Conservation (phyloP, 2,888 invertebrate species). For the Hoplodrina ambigua region DNA sequence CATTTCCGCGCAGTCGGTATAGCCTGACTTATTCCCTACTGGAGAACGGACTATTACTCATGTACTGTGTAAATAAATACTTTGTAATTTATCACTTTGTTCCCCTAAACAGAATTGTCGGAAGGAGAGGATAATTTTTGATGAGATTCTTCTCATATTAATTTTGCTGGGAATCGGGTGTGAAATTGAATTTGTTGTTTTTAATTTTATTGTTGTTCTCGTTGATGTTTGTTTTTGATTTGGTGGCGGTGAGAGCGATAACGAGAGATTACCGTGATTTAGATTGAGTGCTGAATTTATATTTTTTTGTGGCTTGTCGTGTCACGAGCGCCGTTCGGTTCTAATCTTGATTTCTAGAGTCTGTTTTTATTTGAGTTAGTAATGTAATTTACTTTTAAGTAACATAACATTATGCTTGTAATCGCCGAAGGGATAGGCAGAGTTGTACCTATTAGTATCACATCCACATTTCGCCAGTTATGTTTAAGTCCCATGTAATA, state of each 20-base stretch:
- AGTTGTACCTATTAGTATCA: too few species aligned
- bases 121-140: conserved; percentile 35
- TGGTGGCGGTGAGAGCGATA: neutral
- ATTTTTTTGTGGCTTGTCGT: neutral
- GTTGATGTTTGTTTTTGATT: conserved; percentile 1
- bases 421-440: too few species aligned
- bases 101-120: conserved; percentile 29
- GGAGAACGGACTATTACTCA: conserved; percentile 54
- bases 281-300: neutral
- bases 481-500: too few species aligned
- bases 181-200: conserved; percentile 36
- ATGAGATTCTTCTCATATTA: conserved; percentile 17
- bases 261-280: conserved; percentile 5
- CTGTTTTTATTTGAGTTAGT: too few species aligned
- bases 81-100: conserved; percentile 58
- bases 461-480: too few species aligned
- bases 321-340: neutral
- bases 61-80: conserved; percentile 59
- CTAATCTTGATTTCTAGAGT: too few species aligned
- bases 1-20: conserved; percentile 49
- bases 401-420: too few species aligned
- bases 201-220: conserved; percentile 20
- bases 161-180: conserved; percentile 30
- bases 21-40: conserved; percentile 40
- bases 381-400: too few species aligned